phyloP scores from a whole-genome alignment of 1,140 invertebrate species.

The Drosophila nasuta region DNA sequence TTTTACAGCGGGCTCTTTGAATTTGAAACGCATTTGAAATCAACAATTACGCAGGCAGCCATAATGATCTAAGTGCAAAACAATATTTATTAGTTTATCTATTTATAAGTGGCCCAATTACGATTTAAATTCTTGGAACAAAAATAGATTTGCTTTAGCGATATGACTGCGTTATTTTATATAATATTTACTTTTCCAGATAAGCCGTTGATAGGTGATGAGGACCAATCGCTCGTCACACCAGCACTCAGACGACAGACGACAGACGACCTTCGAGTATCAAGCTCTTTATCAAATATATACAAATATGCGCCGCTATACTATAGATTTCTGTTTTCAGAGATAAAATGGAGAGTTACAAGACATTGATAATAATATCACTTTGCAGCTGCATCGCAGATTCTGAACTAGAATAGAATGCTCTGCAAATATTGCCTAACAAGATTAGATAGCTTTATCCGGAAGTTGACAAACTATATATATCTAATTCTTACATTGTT shows the following conservation, averaged over 20 bases:
- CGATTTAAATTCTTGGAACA: not conserved
- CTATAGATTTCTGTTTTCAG: constrained; percentile 1
- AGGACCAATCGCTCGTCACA: constrained; percentile 21
- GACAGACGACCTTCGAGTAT: not conserved
- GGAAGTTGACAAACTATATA: constrained; percentile 2
- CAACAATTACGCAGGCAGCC: not conserved
- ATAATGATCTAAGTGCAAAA: not conserved
- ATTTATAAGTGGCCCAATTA: not conserved
- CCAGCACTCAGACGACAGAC: constrained; percentile 8
- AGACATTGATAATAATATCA: constrained; percentile 9
- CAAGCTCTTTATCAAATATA: not conserved
- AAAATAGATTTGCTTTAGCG: constrained; percentile 35
- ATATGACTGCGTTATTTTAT: constrained; percentile 15
- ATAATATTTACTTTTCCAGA: constrained; percentile 23
- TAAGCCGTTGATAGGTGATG: constrained; percentile 14
- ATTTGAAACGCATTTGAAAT: not conserved
- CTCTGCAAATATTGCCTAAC: constrained; percentile 9
- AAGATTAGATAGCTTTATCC: constrained; percentile 35
- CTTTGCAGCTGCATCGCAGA: not conserved
- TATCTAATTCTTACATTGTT: not conserved
- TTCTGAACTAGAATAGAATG: not conserved
- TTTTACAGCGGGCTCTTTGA: not conserved
- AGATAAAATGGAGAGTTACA: constrained; percentile 17
- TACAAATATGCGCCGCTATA: constrained; percentile 9
- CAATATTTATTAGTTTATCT: constrained; percentile 6